Conservation (phyloP, 2,113 vertebrate species). For the Sapayoa aenigma region DNA sequence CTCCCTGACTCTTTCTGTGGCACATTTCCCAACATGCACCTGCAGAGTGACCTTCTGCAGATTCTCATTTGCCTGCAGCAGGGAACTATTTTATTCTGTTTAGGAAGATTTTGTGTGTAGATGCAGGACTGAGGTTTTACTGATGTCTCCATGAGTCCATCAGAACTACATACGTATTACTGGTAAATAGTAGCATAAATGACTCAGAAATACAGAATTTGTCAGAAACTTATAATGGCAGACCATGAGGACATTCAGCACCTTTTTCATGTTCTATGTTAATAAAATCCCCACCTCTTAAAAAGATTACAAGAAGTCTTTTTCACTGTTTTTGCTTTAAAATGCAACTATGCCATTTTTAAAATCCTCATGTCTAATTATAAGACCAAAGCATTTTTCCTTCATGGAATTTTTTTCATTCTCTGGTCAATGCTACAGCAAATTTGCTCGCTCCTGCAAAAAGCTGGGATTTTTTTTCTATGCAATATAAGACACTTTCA, state of each 20-base stretch:
- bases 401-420: neutral
- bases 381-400: neutral
- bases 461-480: neutral
- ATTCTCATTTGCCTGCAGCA: neutral
- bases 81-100: neutral
- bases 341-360: neutral
- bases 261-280: neutral
- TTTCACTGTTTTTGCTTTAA: neutral
- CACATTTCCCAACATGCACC: neutral
- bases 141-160: neutral
- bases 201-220: neutral
- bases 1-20: neutral
- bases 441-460: neutral
- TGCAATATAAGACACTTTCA: neutral
- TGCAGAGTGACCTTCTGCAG: neutral
- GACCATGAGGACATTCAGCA: neutral
- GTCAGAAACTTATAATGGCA: neutral
- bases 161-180: accelerated
- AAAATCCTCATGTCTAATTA: neutral
- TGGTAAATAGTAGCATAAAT: neutral
- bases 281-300: neutral
- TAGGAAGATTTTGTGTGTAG: neutral
- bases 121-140: neutral
- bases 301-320: neutral
- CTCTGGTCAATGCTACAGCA: neutral